Evolutionary conservation across 2,113 vertebrate species (phyloP).

Genomic region (Sceloporus tristichus): DNA sequence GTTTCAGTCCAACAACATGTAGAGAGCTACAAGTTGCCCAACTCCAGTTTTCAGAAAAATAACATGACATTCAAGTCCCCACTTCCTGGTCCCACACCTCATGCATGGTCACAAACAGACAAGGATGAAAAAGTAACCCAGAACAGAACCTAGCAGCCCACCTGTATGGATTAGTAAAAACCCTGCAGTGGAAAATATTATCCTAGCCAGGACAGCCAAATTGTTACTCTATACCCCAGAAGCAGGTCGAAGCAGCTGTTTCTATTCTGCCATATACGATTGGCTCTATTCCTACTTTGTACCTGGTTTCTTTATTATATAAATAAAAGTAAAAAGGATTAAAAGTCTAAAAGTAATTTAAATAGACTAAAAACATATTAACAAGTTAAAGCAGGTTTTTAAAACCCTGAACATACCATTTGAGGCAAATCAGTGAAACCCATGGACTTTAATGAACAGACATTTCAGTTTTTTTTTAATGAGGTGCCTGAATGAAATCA

Average conservation of each 20-base stretch:
- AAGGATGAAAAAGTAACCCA: not conserved
- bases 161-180: not conserved
- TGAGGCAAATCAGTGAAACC: no score
- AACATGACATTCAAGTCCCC: not conserved
- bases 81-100: not conserved
- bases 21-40: no score
- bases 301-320: no score
- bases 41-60: not conserved
- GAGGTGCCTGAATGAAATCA: no score
- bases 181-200: not conserved
- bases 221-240: not conserved
- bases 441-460: no score
- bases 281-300: not conserved
- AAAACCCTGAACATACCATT: no score
- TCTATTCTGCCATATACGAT: not conserved
- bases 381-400: no score
- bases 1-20: no score
- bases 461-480: no score
- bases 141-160: not conserved
- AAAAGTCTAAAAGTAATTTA: no score
- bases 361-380: no score
- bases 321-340: no score
- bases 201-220: not conserved
- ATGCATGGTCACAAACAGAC: not conserved
- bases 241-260: not conserved